These are phyloP conservation scores for Regulus satrapa DNA, from an alignment of 2,113 vertebrate genomes.

Conservation along the genomic window DNA sequence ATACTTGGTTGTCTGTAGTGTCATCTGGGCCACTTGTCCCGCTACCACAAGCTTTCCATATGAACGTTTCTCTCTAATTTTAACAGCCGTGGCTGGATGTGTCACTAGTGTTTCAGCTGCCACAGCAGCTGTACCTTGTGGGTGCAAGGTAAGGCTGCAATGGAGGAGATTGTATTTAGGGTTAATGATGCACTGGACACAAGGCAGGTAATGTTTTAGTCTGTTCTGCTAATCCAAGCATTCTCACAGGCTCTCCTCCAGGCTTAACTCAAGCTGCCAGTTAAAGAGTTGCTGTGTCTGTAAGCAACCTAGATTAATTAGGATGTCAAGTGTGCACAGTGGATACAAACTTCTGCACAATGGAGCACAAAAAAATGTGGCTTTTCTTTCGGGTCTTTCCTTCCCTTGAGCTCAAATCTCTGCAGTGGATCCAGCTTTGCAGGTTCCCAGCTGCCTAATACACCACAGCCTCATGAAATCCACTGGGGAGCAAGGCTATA, in stretches of 20 bases:
- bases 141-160: rapidly evolving
- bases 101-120: neutral
- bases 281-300: neutral
- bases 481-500: rapidly evolving
- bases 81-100: rapidly evolving
- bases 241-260: neutral
- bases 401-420: neutral
- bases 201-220: neutral
- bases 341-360: neutral
- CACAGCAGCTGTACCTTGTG: neutral
- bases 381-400: neutral
- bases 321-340: rapidly evolving
- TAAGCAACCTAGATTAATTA: neutral
- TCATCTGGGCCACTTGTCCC: rapidly evolving
- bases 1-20: neutral
- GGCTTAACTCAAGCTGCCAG: neutral
- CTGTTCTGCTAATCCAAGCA: neutral
- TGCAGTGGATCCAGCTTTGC: neutral
- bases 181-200: neutral
- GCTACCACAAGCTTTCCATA: neutral
- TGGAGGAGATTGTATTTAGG: rapidly evolving
- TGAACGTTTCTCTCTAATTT: neutral
- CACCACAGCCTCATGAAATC: neutral
- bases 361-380: rapidly evolving
- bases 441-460: neutral